Evolutionary conservation across 2,888 invertebrate species (phyloP).

Genomic region (Andrena haemorrhoa): DNA sequence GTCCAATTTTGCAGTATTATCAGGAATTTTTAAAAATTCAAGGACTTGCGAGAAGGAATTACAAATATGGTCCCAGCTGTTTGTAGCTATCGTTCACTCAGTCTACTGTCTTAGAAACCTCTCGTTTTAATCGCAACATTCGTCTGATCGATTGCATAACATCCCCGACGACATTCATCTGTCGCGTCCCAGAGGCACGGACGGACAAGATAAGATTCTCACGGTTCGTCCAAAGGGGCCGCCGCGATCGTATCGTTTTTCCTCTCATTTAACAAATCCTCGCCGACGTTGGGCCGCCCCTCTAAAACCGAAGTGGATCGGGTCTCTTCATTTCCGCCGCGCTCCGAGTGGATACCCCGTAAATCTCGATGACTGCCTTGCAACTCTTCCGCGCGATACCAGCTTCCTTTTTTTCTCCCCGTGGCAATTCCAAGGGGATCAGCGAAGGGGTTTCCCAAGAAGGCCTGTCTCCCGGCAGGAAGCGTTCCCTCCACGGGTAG

Average conservation of each 20-base stretch:
- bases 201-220: conserved; percentile 46
- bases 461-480: conserved; percentile 24
- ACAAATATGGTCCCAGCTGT: too few relatives aligned
- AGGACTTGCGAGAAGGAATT: too few relatives aligned
- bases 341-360: conserved; percentile 61
- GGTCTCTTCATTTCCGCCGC: conserved; percentile 65
- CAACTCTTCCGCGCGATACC: conserved; percentile 60
- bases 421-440: conserved; percentile 42
- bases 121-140: too few relatives aligned
- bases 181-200: neutral
- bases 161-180: neutral
- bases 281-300: conserved; percentile 32
- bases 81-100: too few relatives aligned
- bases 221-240: conserved; percentile 24
- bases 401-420: conserved; percentile 41
- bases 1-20: too few relatives aligned
- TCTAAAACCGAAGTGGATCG: conserved; percentile 38
- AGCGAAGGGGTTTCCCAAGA: conserved; percentile 60
- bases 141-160: neutral
- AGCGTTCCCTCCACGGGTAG: conserved; percentile 21
- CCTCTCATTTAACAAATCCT: conserved; percentile 60
- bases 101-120: too few relatives aligned
- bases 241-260: conserved; percentile 47
- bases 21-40: too few relatives aligned
- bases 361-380: conserved; percentile 64